Percentiles rank a stretch among this genome's conserved stretches.
Evolutionary conservation across 23 tunicate species (phyloP).

Genomic region (Ciona savignyi): DNA sequence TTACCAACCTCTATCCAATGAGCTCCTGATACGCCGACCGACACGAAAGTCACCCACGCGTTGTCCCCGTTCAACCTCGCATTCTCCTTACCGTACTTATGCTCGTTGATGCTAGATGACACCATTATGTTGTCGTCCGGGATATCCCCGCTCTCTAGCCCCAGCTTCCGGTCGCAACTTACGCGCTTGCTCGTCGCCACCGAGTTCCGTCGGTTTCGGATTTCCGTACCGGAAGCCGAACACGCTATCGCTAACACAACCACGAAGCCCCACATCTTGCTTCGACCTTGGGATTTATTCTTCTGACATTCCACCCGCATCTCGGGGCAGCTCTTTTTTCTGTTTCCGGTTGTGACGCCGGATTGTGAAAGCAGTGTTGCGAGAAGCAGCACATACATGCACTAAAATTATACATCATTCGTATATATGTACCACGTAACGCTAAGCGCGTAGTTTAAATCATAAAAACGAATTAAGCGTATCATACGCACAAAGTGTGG

Average conservation of each 20-base stretch:
- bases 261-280: not conserved
- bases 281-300: not conserved
- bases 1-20: no score
- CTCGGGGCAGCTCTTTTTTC: no score
- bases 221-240: not conserved
- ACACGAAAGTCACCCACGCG: conserved; percentile 51
- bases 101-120: conserved; percentile 2
- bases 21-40: no score
- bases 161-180: conserved; percentile 14
- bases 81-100: conserved; percentile 32
- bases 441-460: no score
- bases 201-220: not conserved
- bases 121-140: conserved; percentile 23
- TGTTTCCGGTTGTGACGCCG: not conserved
- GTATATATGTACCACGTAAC: no score
- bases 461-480: no score
- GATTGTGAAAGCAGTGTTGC: no score
- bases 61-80: conserved; percentile 47
- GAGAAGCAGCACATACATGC: no score
- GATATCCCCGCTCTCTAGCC: conserved; percentile 50
- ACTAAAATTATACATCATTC: no score
- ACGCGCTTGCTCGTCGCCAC: not conserved
- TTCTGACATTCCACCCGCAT: not conserved
- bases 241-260: not conserved
- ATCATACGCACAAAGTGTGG: no score